Base-by-base conservation (phyloP, 2,888 invertebrate genomes). In the Stegana nigrithorax region DNA sequence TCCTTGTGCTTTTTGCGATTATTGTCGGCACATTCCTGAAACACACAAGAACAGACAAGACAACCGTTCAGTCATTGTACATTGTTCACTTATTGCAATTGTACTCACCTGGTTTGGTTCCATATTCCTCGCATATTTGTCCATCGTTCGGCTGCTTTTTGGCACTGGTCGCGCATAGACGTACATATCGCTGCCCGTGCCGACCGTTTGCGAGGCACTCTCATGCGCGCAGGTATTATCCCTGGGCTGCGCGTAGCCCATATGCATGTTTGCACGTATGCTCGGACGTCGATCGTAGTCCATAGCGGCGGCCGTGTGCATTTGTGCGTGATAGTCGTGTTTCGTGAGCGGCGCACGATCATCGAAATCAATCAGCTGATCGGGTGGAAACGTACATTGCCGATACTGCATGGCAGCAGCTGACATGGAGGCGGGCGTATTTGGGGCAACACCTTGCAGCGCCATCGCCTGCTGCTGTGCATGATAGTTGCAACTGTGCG, bases 301-400 rank as follows among this genome's bases (percentile, higher is more conserved):
- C 47, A 75, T 73, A 19, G 71, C 71, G 51, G 45, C 6, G n/a
- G 53, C 21, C 14, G 23, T 55, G 32, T 78, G 71, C n/a, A 65
- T 64, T 51, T 75, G 78, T 4, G 68, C 64, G 26, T 60, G 67
- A 27, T 72, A 76, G 53, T 83, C 80, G 47, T 81, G 73, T 55
- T 76, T 73, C 59, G 72, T 74, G n/a, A 78, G 66, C 26, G 74
- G 71, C 1, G 82, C 81, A 26, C 81, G 72, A 51, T 85, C 85
- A 60, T 84, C 83, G 14, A 84, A 84, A 65, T 82, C 84, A 29
- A 85, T 85, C 3, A 84, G 64, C 39, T 84, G 82, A 67, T 84
- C 83, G 8, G 78, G 73, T 29, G 77, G 78, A 67, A 80, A 81
- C 6, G 81, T 73, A 62, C 78, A 76, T 67, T 82, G 83, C 3